These are phyloP conservation scores for Sceloporus undulatus DNA, from an alignment of 2,113 vertebrate genomes.

Conservation along the genomic window DNA sequence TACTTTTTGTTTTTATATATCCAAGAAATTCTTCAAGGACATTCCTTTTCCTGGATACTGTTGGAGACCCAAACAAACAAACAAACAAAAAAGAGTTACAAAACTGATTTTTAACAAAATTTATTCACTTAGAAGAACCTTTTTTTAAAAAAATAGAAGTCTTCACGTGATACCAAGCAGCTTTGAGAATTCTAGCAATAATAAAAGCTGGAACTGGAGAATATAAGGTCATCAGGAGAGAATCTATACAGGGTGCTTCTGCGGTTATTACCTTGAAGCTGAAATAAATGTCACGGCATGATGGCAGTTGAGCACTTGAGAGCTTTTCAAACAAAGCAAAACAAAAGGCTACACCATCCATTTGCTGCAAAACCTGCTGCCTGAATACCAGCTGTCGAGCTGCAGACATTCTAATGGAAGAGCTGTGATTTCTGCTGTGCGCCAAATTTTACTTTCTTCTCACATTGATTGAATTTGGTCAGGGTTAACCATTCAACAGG, in stretches of 20 bases:
- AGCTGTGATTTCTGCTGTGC: background rate
- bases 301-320: slow-evolving; percentile 13
- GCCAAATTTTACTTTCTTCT: background rate
- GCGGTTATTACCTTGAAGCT: slow-evolving; percentile 27
- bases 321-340: slow-evolving; percentile 12
- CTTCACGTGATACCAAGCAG: background rate
- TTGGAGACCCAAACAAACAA: background rate
- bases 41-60: background rate
- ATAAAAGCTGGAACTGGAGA: slow-evolving; percentile 33
- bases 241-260: background rate
- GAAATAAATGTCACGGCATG: slow-evolving; percentile 1
- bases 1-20: background rate
- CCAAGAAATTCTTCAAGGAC: background rate
- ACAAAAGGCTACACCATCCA: background rate
- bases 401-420: background rate
- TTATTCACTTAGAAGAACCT: too few species aligned
- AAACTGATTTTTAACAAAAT: background rate
- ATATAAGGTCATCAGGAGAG: slow-evolving; percentile 32
- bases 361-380: slow-evolving; percentile 7
- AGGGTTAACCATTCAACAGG: background rate
- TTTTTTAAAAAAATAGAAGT: background rate
- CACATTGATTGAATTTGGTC: background rate
- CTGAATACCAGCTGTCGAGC: slow-evolving; percentile 23
- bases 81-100: background rate
- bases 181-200: slow-evolving; percentile 30